A percentile compares a stretch with the other conserved stretches of the same genome.
Evolutionary conservation across 2,797 vertebrate species (phyloP).

Genomic region (Pseudomugil tenellus): DNA sequence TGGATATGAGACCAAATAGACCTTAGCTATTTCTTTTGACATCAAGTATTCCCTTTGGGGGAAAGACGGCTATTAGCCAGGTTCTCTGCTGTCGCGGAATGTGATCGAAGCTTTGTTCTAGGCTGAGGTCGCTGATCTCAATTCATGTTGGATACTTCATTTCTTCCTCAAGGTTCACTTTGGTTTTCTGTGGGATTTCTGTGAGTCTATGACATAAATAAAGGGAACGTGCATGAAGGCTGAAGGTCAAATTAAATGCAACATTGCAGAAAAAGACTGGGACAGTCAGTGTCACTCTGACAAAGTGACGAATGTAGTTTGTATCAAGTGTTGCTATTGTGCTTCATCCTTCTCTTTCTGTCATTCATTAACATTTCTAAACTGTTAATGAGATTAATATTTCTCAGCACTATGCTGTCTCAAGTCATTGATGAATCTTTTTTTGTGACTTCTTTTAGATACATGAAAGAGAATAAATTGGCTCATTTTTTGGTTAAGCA

Average conservation of each 20-base stretch:
- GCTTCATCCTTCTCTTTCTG: slow-evolving; percentile 18
- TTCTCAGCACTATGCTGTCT: slow-evolving; percentile 16
- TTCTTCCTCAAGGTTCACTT: slow-evolving; percentile 23
- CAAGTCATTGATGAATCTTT: slow-evolving; percentile 5
- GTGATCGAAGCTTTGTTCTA: slow-evolving; percentile 34
- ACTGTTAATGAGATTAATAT: slow-evolving; percentile 4
- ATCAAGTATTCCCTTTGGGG: slow-evolving; percentile 49
- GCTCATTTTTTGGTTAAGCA: not conserved
- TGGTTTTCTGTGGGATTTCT: slow-evolving; percentile 29
- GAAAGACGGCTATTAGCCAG: slow-evolving; percentile 23
- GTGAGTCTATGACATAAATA: slow-evolving; percentile 31
- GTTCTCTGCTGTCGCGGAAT: slow-evolving; percentile 27
- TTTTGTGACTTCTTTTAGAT: not conserved
- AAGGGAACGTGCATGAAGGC: slow-evolving; percentile 11
- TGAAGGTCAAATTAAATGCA: slow-evolving; percentile 26
- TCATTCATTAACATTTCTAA: slow-evolving; percentile 6
- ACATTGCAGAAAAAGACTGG: slow-evolving; percentile 21
- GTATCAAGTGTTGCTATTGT: slow-evolving; percentile 29
- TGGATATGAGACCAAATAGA: slow-evolving; percentile 14
- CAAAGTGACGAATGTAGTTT: slow-evolving; percentile 27
- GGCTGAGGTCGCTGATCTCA: slow-evolving; percentile 28
- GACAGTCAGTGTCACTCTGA: slow-evolving; percentile 29
- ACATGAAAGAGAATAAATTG: not conserved
- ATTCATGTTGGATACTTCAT: slow-evolving; percentile 18
- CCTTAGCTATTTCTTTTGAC: slow-evolving; percentile 35